Conservation (phyloP, 1,140 invertebrate genomes). For the Drosophila ogumai region DNA sequence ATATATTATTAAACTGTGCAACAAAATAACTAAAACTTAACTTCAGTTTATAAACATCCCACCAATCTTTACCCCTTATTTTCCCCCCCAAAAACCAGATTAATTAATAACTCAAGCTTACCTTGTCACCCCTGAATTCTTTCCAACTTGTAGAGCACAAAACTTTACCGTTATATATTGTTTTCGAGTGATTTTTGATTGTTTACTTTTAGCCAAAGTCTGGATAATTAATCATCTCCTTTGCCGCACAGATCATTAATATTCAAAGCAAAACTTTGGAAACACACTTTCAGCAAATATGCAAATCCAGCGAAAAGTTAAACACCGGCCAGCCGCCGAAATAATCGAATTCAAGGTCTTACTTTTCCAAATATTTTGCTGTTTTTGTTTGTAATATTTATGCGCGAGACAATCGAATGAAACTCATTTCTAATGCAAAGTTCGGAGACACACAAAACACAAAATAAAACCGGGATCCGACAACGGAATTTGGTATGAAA, state of each 20-base stretch:
- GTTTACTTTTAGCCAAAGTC: conserved; percentile 29
- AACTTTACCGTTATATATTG: conserved; percentile 14
- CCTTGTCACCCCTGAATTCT: conserved; percentile 11
- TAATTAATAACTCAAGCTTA: conserved; percentile 12
- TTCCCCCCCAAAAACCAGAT: background rate
- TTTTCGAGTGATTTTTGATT: conserved; percentile 24
- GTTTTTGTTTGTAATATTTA: conserved; percentile 18
- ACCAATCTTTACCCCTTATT: background rate
- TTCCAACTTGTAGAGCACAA: background rate
- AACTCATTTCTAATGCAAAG: conserved; percentile 10
- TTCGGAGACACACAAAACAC: conserved; percentile 5
- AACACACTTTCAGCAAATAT: conserved; percentile 14
- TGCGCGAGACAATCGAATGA: conserved; percentile 32
- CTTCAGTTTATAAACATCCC: background rate
- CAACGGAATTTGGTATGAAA: conserved; percentile 9
- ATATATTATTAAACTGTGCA: background rate
- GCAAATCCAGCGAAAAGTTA: conserved; percentile 16
- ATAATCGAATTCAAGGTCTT: conserved; percentile 27
- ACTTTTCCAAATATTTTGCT: conserved; percentile 22
- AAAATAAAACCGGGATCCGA: conserved; percentile 20
- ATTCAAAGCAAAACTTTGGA: conserved; percentile 25
- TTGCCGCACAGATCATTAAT: conserved; percentile 21
- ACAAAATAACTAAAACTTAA: background rate
- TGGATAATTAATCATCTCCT: conserved; percentile 38
- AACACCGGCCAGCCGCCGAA: conserved; percentile 15